Base-by-base conservation (phyloP, 2,113 vertebrate genomes). In the Ceyx margarethae region DNA sequence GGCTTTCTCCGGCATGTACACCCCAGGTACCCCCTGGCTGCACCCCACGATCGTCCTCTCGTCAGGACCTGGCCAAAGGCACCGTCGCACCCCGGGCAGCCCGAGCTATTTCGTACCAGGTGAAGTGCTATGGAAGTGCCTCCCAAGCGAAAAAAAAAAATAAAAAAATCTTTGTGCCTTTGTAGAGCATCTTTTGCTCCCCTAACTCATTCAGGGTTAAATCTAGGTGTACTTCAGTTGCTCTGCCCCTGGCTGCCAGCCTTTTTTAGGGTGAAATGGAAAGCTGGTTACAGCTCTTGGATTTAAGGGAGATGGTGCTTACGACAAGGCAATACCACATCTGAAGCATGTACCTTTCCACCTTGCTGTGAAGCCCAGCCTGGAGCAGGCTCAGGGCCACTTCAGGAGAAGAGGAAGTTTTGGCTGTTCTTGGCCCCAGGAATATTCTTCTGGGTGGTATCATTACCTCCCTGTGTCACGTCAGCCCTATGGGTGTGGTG, bases 371-470 rank as follows among this genome's bases (percentile, higher is more conserved):
- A 57, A 69, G 57, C 33, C 22, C 8, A 2, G 22, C 31, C 42
- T 46, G 45, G 50, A 0, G 25, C 0, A 1, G 73, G 26, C 48
- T 57, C 1, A 0, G 35, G 56, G 22, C 14, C 5, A 1, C 50
- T 35, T 15, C 15, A 58, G 53, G 35, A 54, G 33, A 50, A 56
- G 29, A 74, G 28, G n/a, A 72, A 42, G 29, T 61, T 81, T 25
- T 33, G 43, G 31, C 29, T 85, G 15, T 13, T 81, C 26, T 51
- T 23, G 14, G 21, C 19, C 2, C 3, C 2, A 37, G 58, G 35
- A 73, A 48, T 0, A 1, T 53, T 37, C 13, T 8, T 40, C n/a
- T 67, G 43, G 21, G 33, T 62, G 69, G 46, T 45, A 26, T 80
- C 35, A 23, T 77, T 26, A 29, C 15, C 46, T 64, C 50, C 64